Base-by-base conservation (phyloP, 2,797 vertebrate genomes). In the Etheostoma perlongum region DNA sequence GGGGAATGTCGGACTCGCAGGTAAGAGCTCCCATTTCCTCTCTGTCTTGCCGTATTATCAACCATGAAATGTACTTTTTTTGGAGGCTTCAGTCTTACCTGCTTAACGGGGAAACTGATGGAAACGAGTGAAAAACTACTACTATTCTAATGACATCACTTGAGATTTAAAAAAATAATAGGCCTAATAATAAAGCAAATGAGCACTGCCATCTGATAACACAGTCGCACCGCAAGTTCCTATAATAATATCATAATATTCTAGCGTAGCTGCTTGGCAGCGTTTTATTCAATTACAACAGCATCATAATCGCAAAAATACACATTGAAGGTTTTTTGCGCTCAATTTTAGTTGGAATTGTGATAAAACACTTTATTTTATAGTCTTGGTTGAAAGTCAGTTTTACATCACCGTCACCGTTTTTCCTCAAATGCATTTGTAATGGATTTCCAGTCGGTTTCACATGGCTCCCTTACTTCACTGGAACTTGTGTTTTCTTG, bases 1-100 rank as follows among this genome's bases (percentile, higher is more conserved):
- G 89, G 95, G 93, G 88, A 95, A 95, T 94, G 95, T 89, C 90
- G 97, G 94, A 88, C 91, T 91, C 76, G 89, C 96, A 97, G 97
- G 97, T 98, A 97, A 96, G 96, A 78, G 61, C 85, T 68, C 66
- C 70, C 78, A 51, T 85, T 73, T 79, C 62, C 72, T 82, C 74
- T 81, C 67, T n/a, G 58, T 52, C 61, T 79, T 6, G 12, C 69
- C 75, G 70, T 66, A 36, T 75, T 70, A 63, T 68, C 69, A 52
- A 49, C 36, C 86, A 42, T 63, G 44, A 58, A 54, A 27, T 27
- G 61, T 81, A 83, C 72, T 78, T 18, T 40, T 40, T 12, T 40
- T 40, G 0, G 40, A 65, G 72, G 59, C 33, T 65, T 60, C 19
- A 53, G 25, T 54, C 13, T 71, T 18, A 54, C 46, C 66, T 70